Base-by-base conservation (phyloP, 30 jellyfish, hydroid and myxozoan species). In the Catostylus mosaicus region DNA sequence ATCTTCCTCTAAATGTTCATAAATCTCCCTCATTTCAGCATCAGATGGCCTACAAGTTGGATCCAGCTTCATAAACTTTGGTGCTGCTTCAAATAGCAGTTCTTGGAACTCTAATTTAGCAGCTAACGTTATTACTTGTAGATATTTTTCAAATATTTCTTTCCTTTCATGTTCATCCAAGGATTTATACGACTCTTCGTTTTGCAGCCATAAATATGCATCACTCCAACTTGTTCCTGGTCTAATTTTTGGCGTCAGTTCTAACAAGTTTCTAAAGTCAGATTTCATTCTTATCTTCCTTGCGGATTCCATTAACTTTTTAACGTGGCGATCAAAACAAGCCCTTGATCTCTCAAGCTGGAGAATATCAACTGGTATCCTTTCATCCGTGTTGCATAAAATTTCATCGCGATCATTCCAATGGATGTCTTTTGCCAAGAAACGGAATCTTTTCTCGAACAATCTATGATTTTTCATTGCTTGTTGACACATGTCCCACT, bases 211-310 rank as follows among this genome's bases (percentile, higher is more conserved):
- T 77, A 63, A 80, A 67, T 96, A 83, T 0, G 99, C 99, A 88
- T 89, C 99, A 29, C 89, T 76, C 99, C 99, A 95, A 85, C 97
- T 95, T 57, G 99, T 95, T 10, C 99, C 99, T 1, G 99, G 99
- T 34, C 93, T 83, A 27, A 95, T 95, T 40, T 86, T 67, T 11
- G 88, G 83, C 24, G 97, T 95, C 32, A 89, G 70, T 79, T 88
- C 97, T 12, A 95, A 66, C 65, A 95, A 75, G 51, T 95, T 89
- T n/a, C 99, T 75, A 89, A 95, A 95, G 65, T 95, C 97, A 18
- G 83, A 57, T 70, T 86, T 95, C 97, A 88, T 77, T 30, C 96
- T 89, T 37, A 80, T 64, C 71, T 95, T 95, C 26, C 50, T 83
- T 20, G 97, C 99, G 10, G 99, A 95, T 75, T 95, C 97, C 84